Base-by-base conservation (phyloP, 2,888 invertebrate genomes). In the Cataglyphis albicans region DNA sequence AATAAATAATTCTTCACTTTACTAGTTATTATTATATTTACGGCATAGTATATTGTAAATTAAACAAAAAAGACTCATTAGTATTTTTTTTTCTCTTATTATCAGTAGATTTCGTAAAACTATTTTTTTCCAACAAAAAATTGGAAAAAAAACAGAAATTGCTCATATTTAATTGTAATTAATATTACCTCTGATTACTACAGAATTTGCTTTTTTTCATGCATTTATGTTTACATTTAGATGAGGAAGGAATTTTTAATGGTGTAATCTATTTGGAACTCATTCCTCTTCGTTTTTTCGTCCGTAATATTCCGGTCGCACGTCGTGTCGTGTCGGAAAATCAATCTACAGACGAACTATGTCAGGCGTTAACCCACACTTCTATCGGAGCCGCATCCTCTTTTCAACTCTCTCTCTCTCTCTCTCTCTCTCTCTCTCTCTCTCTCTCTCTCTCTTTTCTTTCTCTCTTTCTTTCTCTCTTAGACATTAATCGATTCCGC, bases 361-460 rank as follows among this genome's bases (percentile, higher is more conserved):
- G 78, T 80, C 78, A 70, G 59, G 70, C 44, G 48, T 80, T 80
- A 80, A 80, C 59, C 78, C 35, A 61, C 44, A 61, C 57, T 70
- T 32, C 48, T 32, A 59, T 44, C 59, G 59, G 63, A 74, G 57
- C 59, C 78, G 35, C 44, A 68, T 68, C 52, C 67, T 67, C 67
- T 67, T 29, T 21, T 29, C 12, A 29, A 21, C 21, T 32, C 32
- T 32, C 32, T 32, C 32, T 6, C 0, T 25, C 25, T 25, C 25
- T 25, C 38, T 38, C 38, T 38, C 38, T n/a, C 41, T 61, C 0
- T 25, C 25, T 25, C 25, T 25, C 38, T 38, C 38, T 38, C 21
- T 32, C 32, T 32, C 32, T 32, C 32, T 6, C 0, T 25, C 25
- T 25, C 25, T 25, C 38, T 38, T 25, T 25, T 25, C 25, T 38